Evolutionary conservation across 2,888 invertebrate genomes (phyloP), one percentile per base, ranked within the genome.

Genomic region (Cheilosia soror): DNA sequence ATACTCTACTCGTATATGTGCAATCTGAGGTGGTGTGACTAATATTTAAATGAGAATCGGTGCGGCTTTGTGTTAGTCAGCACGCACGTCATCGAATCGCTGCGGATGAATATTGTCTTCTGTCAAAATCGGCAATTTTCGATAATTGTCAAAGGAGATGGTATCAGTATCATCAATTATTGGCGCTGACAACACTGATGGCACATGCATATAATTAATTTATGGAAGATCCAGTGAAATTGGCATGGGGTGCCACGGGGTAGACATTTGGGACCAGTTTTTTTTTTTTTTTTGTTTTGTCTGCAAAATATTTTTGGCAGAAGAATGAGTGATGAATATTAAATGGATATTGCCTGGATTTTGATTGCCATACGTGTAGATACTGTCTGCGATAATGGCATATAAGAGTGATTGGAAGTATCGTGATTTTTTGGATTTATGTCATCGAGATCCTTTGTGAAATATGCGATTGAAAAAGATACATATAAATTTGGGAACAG

Each of bases 291-390:
- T 13, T 40, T 40, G 37, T 7, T 5, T 29, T 44, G 49, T n/a
- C 6, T 53, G 33, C 49, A 40, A 42, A 42, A 51, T 58, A 15
- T 29, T 73, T 68, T 75, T 51, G 51, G 49, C 47, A 66, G 31
- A 69, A 25, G 31, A 42, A 75, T 80, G 75, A 80, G 80, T 84
- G 69, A 84, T 84, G 84, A 80, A 80, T 84, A 44, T 71, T 75
- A 47, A 84, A 84, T 84, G 58, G 15, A 25, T 29, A n/a, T 71
- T 60, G 75, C 5, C 15, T 80, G 80, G 80, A 75, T 80, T 84
- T 80, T 84, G 75, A 84, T 84, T 84, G 80, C n/a, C 5, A 60
- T 65, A 76, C 71, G 84, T 84, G 84, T 80, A 76, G 80, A 84
- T 76, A 75, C 71, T 76, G 51, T 42, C 65, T 42, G 33, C 53